phyloP scores from a whole-genome alignment of 2,113 vertebrate species.

The Lepus americanus region DNA sequence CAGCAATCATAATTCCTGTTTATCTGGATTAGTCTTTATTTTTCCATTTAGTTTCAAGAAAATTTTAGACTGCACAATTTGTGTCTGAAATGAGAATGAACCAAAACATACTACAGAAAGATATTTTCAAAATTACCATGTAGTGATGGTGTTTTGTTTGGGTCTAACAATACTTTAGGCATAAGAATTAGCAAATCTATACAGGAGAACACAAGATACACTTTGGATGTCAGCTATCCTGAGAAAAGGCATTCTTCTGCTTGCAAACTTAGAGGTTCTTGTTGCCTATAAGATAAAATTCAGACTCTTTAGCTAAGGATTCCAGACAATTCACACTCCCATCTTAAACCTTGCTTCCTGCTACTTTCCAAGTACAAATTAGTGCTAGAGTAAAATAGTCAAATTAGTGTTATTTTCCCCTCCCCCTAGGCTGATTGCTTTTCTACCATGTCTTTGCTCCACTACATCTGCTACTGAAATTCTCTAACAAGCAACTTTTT shows the following conservation, averaged over 20 bases:
- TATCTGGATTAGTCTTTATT: neutral
- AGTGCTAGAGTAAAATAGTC: neutral
- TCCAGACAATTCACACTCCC: neutral
- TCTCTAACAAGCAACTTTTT: neutral
- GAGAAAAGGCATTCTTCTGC: neutral
- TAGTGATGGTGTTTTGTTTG: neutral
- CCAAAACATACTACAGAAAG: neutral
- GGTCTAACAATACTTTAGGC: neutral
- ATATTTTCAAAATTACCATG: neutral
- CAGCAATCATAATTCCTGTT: neutral
- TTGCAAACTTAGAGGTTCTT: neutral
- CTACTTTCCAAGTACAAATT: neutral
- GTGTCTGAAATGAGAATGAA: neutral
- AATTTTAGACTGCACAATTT: neutral
- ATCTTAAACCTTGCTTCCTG: neutral
- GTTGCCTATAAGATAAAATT: neutral
- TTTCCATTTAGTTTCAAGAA: conserved; percentile 9
- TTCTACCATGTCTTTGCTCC: neutral
- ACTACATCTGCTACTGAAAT: neutral
- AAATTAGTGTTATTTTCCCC: too few species aligned
- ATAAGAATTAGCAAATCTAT: neutral
- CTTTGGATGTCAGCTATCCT: neutral
- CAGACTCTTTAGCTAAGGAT: neutral
- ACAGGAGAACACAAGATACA: neutral
- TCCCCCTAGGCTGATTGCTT: neutral